phyloP scores from a whole-genome alignment of 2,888 invertebrate species.

The Himalopsyche kuldschensis region DNA sequence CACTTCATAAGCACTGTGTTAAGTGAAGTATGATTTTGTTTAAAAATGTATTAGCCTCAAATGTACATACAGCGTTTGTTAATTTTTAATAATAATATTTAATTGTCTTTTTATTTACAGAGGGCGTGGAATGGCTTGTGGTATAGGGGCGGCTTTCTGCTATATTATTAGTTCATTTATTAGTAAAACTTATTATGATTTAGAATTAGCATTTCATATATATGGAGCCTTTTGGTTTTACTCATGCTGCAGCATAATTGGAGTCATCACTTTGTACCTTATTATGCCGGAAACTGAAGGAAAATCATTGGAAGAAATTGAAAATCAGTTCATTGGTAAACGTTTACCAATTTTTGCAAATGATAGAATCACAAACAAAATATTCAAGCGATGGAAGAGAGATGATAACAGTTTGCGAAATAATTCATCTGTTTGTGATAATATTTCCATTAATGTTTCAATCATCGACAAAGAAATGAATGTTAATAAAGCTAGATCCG shows the following conservation, averaged over 20 bases:
- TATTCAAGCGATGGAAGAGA: slow-evolving; percentile 1
- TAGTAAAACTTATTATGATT: slow-evolving; percentile 58
- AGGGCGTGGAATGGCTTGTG: slow-evolving; percentile 59
- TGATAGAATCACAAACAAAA: slow-evolving; percentile 48
- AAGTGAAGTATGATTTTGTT: too few relatives aligned
- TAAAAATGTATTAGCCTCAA: not conserved
- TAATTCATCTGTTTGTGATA: not conserved
- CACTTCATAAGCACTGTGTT: too few relatives aligned
- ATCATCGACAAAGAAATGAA: slow-evolving; percentile 18
- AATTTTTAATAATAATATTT: not conserved
- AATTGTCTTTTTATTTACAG: slow-evolving; percentile 43
- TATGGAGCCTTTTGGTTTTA: slow-evolving; percentile 59
- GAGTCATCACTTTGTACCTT: slow-evolving; percentile 57
- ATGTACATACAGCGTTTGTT: not conserved
- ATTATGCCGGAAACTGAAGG: slow-evolving; percentile 62
- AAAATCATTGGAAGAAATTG: slow-evolving; percentile 56
- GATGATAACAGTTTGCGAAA: not conserved
- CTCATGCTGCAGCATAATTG: slow-evolving; percentile 52
- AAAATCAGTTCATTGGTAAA: slow-evolving; percentile 51
- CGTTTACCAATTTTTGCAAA: slow-evolving; percentile 45
- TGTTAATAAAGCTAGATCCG: not conserved
- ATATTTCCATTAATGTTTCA: slow-evolving; percentile 4
- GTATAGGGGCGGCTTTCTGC: slow-evolving; percentile 57
- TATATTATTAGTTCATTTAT: slow-evolving; percentile 58
- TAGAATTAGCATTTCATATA: slow-evolving; percentile 51